A percentile compares a stretch with the other conserved stretches of the same genome.
Conservation (phyloP, 1,140 invertebrate species). For the Papilio polytes region DNA sequence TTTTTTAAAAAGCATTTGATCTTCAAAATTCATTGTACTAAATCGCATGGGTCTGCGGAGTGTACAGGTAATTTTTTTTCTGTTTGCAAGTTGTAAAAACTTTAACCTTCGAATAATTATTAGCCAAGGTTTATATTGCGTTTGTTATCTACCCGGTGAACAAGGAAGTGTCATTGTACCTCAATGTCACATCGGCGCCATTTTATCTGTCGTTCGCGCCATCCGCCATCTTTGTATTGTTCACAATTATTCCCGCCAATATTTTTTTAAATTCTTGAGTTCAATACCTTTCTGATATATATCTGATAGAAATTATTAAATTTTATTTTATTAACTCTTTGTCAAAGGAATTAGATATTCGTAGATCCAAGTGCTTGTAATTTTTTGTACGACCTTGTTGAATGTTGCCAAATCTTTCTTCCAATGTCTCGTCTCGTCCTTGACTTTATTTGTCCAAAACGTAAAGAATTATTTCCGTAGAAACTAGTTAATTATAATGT, state of each 20-base stretch:
- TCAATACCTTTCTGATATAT: neutral
- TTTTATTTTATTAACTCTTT: neutral
- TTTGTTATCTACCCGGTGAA: conserved; percentile 30
- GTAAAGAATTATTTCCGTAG: conserved; percentile 1
- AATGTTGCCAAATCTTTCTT: neutral
- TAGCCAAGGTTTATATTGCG: neutral
- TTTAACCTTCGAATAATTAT: neutral
- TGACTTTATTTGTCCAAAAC: conserved; percentile 6
- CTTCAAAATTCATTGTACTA: neutral
- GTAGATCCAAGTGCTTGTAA: neutral
- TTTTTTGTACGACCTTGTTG: neutral
- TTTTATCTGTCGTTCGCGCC: conserved; percentile 29
- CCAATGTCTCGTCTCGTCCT: neutral
- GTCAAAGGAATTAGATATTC: neutral
- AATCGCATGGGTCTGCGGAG: neutral
- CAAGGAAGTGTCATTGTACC: conserved; percentile 28
- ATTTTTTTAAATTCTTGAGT: neutral
- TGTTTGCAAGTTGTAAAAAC: neutral
- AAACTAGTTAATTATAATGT: neutral
- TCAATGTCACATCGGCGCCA: conserved; percentile 37
- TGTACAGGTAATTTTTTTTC: neutral
- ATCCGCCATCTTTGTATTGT: neutral
- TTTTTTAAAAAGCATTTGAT: too few relatives aligned
- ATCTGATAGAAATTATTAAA: neutral
- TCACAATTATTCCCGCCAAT: neutral